A percentile compares a stretch with the other conserved stretches of the same genome.
phyloP scores from a whole-genome alignment of 2,113 vertebrate genomes.

The Hipposideros armiger region DNA sequence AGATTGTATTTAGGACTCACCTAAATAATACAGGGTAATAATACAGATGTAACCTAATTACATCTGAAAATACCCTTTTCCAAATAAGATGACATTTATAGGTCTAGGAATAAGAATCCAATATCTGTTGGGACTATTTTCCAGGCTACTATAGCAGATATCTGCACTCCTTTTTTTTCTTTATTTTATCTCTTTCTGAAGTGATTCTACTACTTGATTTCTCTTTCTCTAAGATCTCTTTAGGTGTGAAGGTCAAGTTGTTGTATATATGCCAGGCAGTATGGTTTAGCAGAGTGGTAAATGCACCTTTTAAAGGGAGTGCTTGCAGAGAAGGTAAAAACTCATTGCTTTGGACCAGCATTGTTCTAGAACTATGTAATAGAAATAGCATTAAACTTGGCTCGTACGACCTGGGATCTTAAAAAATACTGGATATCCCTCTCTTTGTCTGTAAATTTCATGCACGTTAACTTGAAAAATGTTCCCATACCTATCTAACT shows the following conservation, averaged over 20 bases:
- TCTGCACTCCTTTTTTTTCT: too few species aligned
- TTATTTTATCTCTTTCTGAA: too few species aligned
- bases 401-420: background rate
- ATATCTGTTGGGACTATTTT: too few species aligned
- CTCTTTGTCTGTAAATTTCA: background rate
- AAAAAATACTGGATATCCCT: background rate
- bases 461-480: constrained; percentile 17
- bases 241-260: too few species aligned
- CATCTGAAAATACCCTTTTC: background rate
- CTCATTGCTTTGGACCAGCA: background rate
- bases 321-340: constrained; percentile 23
- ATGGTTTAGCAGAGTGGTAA: too few species aligned
- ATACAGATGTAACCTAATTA: background rate
- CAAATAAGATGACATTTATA: background rate
- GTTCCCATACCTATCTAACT: background rate
- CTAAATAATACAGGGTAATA: background rate
- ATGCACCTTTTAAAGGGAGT: background rate
- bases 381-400: background rate
- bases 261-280: too few species aligned
- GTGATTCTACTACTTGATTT: too few species aligned
- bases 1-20: background rate
- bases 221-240: too few species aligned
- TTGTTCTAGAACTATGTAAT: background rate
- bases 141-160: too few species aligned
- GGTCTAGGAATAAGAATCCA: background rate